These are phyloP conservation scores for Stenchaetothrips biformis DNA, from an alignment of 2,888 invertebrate genomes.

Conservation along the genomic window DNA sequence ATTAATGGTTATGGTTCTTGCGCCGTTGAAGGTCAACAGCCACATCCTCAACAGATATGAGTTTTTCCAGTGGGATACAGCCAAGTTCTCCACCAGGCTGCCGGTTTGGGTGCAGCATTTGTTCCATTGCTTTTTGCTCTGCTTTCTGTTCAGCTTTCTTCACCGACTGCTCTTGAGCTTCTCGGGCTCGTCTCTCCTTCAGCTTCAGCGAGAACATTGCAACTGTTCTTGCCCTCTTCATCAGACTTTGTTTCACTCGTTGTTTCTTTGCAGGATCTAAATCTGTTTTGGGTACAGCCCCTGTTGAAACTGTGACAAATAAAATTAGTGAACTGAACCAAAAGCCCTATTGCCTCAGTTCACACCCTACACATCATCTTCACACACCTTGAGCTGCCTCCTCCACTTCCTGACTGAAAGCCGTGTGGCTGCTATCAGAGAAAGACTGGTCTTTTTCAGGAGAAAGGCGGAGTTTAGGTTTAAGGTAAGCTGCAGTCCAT, in stretches of 20 bases:
- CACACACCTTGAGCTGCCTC: slow-evolving; percentile 43
- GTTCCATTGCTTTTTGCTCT: slow-evolving; percentile 38
- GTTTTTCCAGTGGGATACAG: slow-evolving; percentile 77
- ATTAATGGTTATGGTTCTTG: slow-evolving; percentile 16
- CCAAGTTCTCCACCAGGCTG: slow-evolving; percentile 77
- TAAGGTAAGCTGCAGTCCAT: slow-evolving; percentile 46
- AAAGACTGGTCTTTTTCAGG: slow-evolving; percentile 48
- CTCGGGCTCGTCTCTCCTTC: slow-evolving; percentile 70
- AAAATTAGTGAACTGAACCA: no score
- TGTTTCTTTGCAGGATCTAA: slow-evolving; percentile 53
- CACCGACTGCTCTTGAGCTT: slow-evolving; percentile 58
- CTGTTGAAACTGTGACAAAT: not conserved
- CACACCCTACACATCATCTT: no score
- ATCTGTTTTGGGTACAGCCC: slow-evolving; percentile 5
- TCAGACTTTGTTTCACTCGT: slow-evolving; percentile 65
- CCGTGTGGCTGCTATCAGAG: slow-evolving; percentile 53
- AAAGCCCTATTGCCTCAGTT: no score
- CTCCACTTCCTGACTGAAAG: slow-evolving; percentile 51
- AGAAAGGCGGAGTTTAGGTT: slow-evolving; percentile 46
- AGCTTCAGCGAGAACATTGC: slow-evolving; percentile 80
- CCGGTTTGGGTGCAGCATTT: slow-evolving; percentile 49
- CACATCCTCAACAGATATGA: slow-evolving; percentile 52
- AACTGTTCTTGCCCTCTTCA: slow-evolving; percentile 78
- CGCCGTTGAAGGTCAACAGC: slow-evolving; percentile 40
- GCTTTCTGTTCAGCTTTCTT: slow-evolving; percentile 33